These are phyloP conservation scores for Dexiosoma caninum DNA, from an alignment of 2,888 invertebrate species.

Conservation along the genomic window DNA sequence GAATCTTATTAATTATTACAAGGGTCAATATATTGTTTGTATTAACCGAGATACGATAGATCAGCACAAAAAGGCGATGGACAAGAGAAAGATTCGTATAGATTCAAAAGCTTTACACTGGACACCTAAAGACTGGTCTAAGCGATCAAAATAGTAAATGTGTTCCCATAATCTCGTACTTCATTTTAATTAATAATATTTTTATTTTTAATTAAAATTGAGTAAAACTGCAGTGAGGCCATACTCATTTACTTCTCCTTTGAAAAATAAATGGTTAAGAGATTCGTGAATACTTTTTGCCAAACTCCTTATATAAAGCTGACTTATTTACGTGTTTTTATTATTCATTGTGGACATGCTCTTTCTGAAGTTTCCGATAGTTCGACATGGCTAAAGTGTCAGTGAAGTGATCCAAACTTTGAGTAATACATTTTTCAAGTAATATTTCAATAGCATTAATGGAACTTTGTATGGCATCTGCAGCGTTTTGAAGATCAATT, in stretches of 20 bases:
- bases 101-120: slow-evolving; percentile 98
- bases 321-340: background rate
- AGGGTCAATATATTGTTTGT: slow-evolving; percentile 98
- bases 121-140: slow-evolving; percentile 99
- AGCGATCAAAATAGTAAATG: slow-evolving; percentile 93
- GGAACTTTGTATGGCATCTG: slow-evolving; percentile 65
- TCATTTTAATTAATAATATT: slow-evolving; percentile 34
- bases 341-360: slow-evolving; percentile 1
- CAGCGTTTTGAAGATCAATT: slow-evolving; percentile 66
- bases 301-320: background rate
- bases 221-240: slow-evolving; percentile 24
- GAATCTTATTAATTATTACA: slow-evolving; percentile 98
- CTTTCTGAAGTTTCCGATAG: slow-evolving; percentile 23
- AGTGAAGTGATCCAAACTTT: slow-evolving; percentile 69
- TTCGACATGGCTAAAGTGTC: slow-evolving; percentile 60
- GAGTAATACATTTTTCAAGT: slow-evolving; percentile 67
- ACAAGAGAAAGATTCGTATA: slow-evolving; percentile 91
- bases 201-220: slow-evolving; percentile 50
- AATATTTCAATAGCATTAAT: slow-evolving; percentile 67
- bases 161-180: background rate
- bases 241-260: background rate
- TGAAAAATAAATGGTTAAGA: slow-evolving; percentile 21
- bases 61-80: slow-evolving; percentile 92
- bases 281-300: background rate
- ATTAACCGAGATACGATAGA: slow-evolving; percentile 92